Evolutionary conservation across 2,113 vertebrate species (phyloP), one percentile per base, ranked within the genome.

Genomic region (Mungos mungo): DNA sequence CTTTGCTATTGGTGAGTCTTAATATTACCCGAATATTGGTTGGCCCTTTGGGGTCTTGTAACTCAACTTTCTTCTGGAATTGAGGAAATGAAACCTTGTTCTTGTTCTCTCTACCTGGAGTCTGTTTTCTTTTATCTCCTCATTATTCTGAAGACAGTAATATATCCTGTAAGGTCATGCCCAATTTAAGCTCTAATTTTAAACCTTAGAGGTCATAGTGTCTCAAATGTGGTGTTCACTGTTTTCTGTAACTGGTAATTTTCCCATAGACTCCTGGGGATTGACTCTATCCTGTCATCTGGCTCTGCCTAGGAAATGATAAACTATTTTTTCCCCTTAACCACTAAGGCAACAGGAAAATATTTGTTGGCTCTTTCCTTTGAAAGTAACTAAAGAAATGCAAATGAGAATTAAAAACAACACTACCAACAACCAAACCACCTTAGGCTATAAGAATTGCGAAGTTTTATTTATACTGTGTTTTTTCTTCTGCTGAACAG

Each of bases 361-460:
- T 96, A 95, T 97, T 71, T 97, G 91, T 88, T 97, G 90, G 85
- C 91, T 93, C 82, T 65, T 93, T 97, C 76, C 85, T 97, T 97
- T 96, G 84, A 94, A 96, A 90, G 77, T 96, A 88, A 95, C 91
- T 97, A 97, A 88, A 94, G 91, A 96, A 88, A 97, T 96, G 96
- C 66, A 97, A 98, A 96, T 95, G 71, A 47, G 88, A 90, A 86
- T 96, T 95, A 66, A 94, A 97, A 97, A 90, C 88, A 95, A 2
- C 13, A 84, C 69, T 31, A 79, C 76, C 57, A 82, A 0, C 86
- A 96, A 54, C 69, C 92, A 93, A 92, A 87, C 19, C 35, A 97
- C 81, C 95, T 97, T 96, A 79, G 91, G 97, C 84, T 82, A 85
- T 71, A 93, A 81, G 25, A 89, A 89, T 71, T 72, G 29, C 29